Base-by-base conservation (phyloP, 2,797 vertebrate species). In the Platyrinchus mystaceus region DNA sequence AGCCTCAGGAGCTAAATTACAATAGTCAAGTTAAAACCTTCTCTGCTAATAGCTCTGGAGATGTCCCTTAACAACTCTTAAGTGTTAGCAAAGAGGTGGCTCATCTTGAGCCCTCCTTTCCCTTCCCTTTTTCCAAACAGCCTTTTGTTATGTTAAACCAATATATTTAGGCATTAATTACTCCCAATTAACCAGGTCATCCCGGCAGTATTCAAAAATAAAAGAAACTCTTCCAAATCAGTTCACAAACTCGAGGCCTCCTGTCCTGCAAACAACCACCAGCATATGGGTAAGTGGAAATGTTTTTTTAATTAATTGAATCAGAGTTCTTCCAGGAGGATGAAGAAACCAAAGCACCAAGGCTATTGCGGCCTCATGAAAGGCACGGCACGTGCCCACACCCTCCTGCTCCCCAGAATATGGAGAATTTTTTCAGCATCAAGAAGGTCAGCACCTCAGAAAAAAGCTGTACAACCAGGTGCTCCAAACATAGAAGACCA, bases 41-140 rank as follows among this genome's bases (percentile, higher is more conserved):
- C 84, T 20, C 69, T 76, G 53, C 50, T 88, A 95, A 95, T 84
- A 92, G 76, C 89, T 89, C 73, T 93, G 62, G 50, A 67, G 73
- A 91, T 79, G 78, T 84, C 94, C 82, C 89, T 92, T 86, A 96
- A 94, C 83, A 94, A 93, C 87, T 84, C 91, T 71, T 89, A 66
- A 93, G 82, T 59, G 79, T 78, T 62, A 76, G 76, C 36, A 39
- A 87, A 87, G 75, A 94, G 66, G 62, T 84, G 76, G 73, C 75
- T 94, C 84, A 63, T 84, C 80, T 55, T 23, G n/a, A 94, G 84
- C 76, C 89, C n/a, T 75, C 78, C 60, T 50, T 87, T 50, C 49
- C 68, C 44, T 52, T 44, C 47, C 50, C 63, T 87, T 92, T 80
- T 69, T 47, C 73, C 82, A 94, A 73, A n/a, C 69, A 91, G 55